Percentiles rank a stretch among this genome's conserved stretches.
Conservation (phyloP, 2,113 vertebrate species). For the Polypterus bichir region DNA sequence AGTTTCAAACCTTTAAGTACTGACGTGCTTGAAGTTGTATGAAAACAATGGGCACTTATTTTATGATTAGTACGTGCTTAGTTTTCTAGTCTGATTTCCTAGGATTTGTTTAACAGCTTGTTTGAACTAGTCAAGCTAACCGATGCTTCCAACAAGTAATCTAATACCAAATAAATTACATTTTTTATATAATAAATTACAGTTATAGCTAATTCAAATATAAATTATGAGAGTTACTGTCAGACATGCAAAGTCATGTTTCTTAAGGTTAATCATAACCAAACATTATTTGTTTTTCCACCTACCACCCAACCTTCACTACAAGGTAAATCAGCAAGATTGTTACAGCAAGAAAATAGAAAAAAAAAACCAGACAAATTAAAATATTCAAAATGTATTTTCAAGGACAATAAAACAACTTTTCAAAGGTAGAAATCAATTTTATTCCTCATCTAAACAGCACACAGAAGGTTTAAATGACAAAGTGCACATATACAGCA, state of each 20-base stretch:
- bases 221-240: constrained; percentile 83
- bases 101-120: constrained; percentile 55
- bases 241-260: constrained; percentile 71
- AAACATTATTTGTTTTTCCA: constrained; percentile 45
- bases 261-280: constrained; percentile 75
- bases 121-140: constrained; percentile 71
- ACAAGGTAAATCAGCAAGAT: too few species aligned
- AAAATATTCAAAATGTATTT: too few species aligned
- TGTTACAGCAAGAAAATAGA: too few species aligned
- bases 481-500: too few species aligned
- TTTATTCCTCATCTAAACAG: too few species aligned
- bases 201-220: constrained; percentile 70
- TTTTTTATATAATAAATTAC: constrained; percentile 77
- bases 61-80: too few species aligned
- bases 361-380: too few species aligned
- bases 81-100: constrained; percentile 31
- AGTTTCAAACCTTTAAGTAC: too few species aligned
- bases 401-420: neutral
- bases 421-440: constrained; percentile 3
- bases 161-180: constrained; percentile 78
- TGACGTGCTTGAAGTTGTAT: too few species aligned
- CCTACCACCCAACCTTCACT: neutral
- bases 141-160: constrained; percentile 74
- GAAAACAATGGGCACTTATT: too few species aligned
- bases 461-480: too few species aligned